Evolutionary conservation across 2,797 vertebrate species (phyloP).

Genomic region (Pygocentrus nattereri): DNA sequence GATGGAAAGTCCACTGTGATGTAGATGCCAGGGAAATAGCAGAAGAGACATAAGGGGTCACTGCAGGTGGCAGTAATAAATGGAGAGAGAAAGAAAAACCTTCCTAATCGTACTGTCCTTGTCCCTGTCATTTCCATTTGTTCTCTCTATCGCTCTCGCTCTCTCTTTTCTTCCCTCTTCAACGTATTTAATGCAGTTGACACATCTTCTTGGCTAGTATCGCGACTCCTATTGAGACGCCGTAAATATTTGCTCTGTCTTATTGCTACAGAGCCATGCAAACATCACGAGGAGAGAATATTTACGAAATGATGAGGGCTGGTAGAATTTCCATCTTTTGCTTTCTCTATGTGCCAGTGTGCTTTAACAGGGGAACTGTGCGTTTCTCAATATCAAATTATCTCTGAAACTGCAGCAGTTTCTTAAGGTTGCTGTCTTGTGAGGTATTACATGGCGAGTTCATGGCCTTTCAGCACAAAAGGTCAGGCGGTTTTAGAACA

Average conservation of each 20-base stretch:
- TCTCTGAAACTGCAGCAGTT: constrained; percentile 18
- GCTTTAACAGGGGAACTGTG: neutral
- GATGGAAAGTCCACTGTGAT: neutral
- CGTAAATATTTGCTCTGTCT: constrained; percentile 41
- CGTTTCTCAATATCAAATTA: constrained; percentile 44
- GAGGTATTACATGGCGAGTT: neutral
- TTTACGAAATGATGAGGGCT: constrained; percentile 19
- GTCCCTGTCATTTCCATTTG: constrained; percentile 15
- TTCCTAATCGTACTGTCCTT: constrained; percentile 8
- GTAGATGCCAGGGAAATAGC: neutral
- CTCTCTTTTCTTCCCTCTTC: neutral
- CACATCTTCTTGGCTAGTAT: neutral
- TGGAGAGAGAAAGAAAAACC: constrained; percentile 5
- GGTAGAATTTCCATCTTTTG: constrained; percentile 34
- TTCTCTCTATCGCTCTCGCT: neutral
- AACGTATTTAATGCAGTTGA: constrained; percentile 19
- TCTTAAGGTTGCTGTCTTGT: constrained; percentile 29
- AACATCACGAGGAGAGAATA: constrained; percentile 36
- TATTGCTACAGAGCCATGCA: constrained; percentile 27
- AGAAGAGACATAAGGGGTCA: constrained; percentile 4
- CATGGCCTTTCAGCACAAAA: neutral
- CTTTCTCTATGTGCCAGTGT: constrained; percentile 16
- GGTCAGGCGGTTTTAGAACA: neutral
- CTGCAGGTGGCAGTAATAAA: neutral
- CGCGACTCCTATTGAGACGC: neutral